Conservation (phyloP, 2,113 vertebrate species). For the Aviceda subcristata region DNA sequence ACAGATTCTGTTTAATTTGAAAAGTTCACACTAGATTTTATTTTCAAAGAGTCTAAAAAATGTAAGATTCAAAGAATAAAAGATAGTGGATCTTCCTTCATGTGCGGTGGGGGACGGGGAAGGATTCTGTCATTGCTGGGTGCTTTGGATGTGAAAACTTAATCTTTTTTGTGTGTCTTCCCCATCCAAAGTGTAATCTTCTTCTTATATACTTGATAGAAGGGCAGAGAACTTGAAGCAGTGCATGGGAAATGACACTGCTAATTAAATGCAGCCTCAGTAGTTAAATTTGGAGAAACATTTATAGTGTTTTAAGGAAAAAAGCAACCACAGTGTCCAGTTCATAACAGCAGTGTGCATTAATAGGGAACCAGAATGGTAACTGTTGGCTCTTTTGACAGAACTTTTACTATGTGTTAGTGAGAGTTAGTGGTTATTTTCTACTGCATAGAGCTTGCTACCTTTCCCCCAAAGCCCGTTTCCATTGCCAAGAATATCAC, state of each 20-base stretch:
- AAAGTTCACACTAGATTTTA: not conserved
- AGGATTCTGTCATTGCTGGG: not conserved
- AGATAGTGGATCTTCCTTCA: not conserved
- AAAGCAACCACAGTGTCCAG: not conserved
- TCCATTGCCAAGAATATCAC: not conserved
- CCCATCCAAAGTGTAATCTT: not conserved
- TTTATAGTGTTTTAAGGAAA: not conserved
- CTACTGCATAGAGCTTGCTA: not conserved
- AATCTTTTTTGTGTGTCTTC: not conserved
- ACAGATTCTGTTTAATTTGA: not conserved
- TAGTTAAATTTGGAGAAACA: not conserved
- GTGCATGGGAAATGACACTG: not conserved
- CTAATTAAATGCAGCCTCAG: not conserved
- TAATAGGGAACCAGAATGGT: not conserved
- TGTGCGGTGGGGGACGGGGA: not conserved
- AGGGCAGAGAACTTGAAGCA: not conserved
- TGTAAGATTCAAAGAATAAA: not conserved
- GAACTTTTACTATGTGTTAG: not conserved
- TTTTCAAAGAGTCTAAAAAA: not conserved
- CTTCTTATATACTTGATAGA: not conserved
- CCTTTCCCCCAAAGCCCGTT: not conserved
- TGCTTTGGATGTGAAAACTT: not conserved
- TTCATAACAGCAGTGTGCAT: not conserved
- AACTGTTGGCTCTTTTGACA: not conserved
- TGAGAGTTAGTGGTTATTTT: not conserved